Evolutionary conservation across 2,113 vertebrate species (phyloP), one percentile per base, ranked within the genome.

Genomic region (Pomatostomus ruficeps): DNA sequence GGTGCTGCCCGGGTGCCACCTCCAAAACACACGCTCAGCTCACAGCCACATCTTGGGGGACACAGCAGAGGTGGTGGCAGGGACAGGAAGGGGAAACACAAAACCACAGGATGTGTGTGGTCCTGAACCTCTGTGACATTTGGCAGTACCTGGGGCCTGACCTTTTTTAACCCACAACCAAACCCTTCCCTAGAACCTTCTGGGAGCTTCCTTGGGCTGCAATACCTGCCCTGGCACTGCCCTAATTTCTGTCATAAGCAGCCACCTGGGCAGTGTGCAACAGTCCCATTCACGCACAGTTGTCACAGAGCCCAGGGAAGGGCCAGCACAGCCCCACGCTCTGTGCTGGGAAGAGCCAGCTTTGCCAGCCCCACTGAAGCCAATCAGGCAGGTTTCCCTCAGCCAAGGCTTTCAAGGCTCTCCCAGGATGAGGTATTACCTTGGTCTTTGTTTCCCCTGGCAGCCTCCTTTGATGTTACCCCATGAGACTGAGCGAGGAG

Each of bases 391-490:
- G 46, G 45, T 28, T 93, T 70, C 46, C 88, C 79, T 58, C 1
- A 0, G 82, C 35, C 82, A 46, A 58, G 59, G 28, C 63, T 94
- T 61, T 49, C 7, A 2, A 40, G 57, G 58, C 51, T 85, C 58
- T 91, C 82, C 72, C 2, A 9, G 25, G 78, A 54, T 1, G 4
- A 93, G 51, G 20, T n/a, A 40, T n/a, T 68, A 67, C 78, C 75
- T 73, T 1, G 0, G 55, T 35, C 83, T 88, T 79, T 86, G 14
- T 76, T 92, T 88, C 58, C 38, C 51, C 66, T 22, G 54, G 49
- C 22, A 86, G 67, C 43, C 28, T 80, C 43, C 68, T 95, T 95
- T 93, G 88, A 81, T 86, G 83, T 84, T 58, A 63, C 36, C 46
- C 65, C 43, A 58, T 0, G 2, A 65, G 77, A 40, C 24, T 21